phyloP scores from a whole-genome alignment of 1,140 invertebrate species.

The Orius laevigatus region DNA sequence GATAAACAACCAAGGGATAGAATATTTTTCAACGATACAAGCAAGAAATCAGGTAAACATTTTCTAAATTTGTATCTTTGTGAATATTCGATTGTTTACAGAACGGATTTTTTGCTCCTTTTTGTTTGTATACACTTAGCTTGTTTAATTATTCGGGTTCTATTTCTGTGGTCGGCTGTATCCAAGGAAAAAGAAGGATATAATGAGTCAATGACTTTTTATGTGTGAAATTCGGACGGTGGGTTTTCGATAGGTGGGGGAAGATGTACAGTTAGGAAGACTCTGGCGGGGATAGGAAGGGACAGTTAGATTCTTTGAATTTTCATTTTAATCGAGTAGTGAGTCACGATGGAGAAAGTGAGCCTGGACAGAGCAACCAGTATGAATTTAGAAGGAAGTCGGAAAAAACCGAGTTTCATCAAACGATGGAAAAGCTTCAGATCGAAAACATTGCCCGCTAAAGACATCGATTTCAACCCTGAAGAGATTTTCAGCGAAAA shows the following conservation, averaged over 20 bases:
- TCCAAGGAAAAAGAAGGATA: too few species aligned
- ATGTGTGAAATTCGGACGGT: too few species aligned
- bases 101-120: too few species aligned
- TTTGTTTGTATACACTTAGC: too few species aligned
- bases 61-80: too few species aligned
- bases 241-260: neutral
- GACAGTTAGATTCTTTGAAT: neutral
- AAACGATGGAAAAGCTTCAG: slow-evolving; percentile 23
- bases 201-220: too few species aligned
- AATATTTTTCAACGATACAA: slow-evolving; percentile 51
- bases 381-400: slow-evolving; percentile 21
- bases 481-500: slow-evolving; percentile 34
- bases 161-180: too few species aligned
- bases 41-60: slow-evolving; percentile 38
- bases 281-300: neutral
- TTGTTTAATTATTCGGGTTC: too few species aligned
- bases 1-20: slow-evolving; percentile 65
- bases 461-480: slow-evolving; percentile 1
- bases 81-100: too few species aligned
- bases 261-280: slow-evolving; percentile 8
- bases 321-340: neutral
- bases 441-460: slow-evolving; percentile 9
- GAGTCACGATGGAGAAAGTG: slow-evolving; percentile 20
- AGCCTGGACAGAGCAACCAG: slow-evolving; percentile 24
- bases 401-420: slow-evolving; percentile 22